Evolutionary conservation across 2,888 invertebrate species (phyloP).

Genomic region (Boloria euphrosyne): DNA sequence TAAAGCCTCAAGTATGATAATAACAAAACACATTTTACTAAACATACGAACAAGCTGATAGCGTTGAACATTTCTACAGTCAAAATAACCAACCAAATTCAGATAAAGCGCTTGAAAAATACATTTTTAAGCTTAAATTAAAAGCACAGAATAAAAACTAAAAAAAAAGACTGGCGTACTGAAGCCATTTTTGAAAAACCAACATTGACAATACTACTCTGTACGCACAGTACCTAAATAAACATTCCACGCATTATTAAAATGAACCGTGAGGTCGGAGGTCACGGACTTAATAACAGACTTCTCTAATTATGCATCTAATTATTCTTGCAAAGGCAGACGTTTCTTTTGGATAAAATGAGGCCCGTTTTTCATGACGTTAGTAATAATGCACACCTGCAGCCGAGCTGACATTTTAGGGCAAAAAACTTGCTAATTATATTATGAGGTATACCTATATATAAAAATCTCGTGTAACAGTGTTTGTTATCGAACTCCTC

Average conservation of each 20-base stretch:
- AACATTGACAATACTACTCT: conserved; percentile 20
- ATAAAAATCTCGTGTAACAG: too few relatives aligned
- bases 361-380: neutral
- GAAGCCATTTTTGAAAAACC: conserved; percentile 9
- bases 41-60: too few relatives aligned
- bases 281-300: conserved; percentile 39
- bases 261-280: conserved; percentile 21
- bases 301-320: conserved; percentile 46
- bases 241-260: conserved; percentile 30
- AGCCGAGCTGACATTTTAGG: neutral
- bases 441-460: neutral
- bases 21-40: too few relatives aligned
- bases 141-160: neutral
- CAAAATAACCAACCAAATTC: too few relatives aligned
- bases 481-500: too few relatives aligned
- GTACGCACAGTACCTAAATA: conserved; percentile 23
- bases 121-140: neutral
- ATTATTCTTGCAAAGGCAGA: conserved; percentile 34
- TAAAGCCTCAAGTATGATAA: too few relatives aligned
- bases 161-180: conserved; percentile 2
- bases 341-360: conserved; percentile 22
- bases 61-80: too few relatives aligned
- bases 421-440: conserved; percentile 5
- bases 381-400: conserved; percentile 17
- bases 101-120: too few relatives aligned